phyloP scores from a whole-genome alignment of 2,888 invertebrate species.

The Laspeyria flexula region DNA sequence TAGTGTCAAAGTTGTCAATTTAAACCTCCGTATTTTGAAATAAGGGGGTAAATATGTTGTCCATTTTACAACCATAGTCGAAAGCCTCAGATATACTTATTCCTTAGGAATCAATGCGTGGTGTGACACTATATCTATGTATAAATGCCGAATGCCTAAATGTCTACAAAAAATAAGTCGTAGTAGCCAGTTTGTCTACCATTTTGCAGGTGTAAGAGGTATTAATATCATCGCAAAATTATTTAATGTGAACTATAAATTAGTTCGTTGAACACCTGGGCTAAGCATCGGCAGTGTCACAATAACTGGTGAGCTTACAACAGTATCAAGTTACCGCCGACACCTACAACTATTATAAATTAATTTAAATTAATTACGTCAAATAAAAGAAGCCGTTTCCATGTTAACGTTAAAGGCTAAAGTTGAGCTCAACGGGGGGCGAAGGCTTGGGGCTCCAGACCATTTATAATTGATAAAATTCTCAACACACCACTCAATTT shows the following conservation, averaged over 20 bases:
- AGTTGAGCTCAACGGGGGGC: conserved; percentile 58
- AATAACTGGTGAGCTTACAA: conserved; percentile 33
- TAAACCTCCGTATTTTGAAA: too few species aligned
- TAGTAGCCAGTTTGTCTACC: conserved; percentile 16
- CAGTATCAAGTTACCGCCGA: conserved; percentile 44
- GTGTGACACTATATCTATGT: too few species aligned
- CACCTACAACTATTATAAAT: conserved; percentile 37
- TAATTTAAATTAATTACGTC: conserved; percentile 42
- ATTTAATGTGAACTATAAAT: conserved; percentile 38
- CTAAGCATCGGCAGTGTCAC: conserved; percentile 22
- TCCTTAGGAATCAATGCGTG: too few species aligned
- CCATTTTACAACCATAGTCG: too few species aligned
- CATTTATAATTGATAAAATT: conserved; percentile 78
- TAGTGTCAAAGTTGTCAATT: too few species aligned
- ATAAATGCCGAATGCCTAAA: conserved; percentile 1
- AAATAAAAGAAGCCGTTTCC: conserved; percentile 50
- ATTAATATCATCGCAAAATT: conserved; percentile 40
- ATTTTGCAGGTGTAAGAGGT: conserved; percentile 40
- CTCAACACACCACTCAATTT: conserved; percentile 71
- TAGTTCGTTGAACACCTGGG: conserved; percentile 41
- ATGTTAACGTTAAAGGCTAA: conserved; percentile 43
- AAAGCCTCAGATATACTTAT: too few species aligned
- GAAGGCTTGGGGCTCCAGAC: conserved; percentile 41
- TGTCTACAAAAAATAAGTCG: conserved; percentile 15
- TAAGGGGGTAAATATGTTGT: too few species aligned